A percentile compares a stretch with the other conserved stretches of the same genome.
These are phyloP conservation scores for Crotalus horridus DNA, from an alignment of 2,113 vertebrate species.

Conservation along the genomic window DNA sequence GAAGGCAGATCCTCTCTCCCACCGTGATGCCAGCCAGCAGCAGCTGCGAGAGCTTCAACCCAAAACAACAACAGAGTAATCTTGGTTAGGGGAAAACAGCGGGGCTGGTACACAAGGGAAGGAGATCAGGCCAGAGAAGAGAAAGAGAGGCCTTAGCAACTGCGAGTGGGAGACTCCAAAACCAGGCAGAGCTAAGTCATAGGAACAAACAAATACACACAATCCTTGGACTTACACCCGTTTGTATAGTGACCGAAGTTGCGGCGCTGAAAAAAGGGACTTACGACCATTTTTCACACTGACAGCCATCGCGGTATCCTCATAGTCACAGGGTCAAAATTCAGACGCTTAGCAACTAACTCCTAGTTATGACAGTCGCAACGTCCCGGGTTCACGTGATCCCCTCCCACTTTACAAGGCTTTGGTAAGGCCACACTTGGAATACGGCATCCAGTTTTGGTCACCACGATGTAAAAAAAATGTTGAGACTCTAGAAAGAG, in stretches of 20 bases:
- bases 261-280: neutral
- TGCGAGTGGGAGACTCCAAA: accelerated
- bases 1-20: neutral
- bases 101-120: neutral
- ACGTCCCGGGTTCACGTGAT: too few species aligned
- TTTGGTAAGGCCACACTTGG: too few species aligned
- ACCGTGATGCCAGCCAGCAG: neutral
- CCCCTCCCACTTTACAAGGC: too few species aligned
- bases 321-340: neutral
- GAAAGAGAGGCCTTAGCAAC: neutral
- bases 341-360: too few species aligned
- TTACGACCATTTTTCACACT: neutral
- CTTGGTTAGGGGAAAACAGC: neutral
- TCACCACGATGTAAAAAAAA: too few species aligned
- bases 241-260: neutral
- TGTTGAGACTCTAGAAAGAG: too few species aligned
- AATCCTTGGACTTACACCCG: accelerated
- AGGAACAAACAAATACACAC: neutral
- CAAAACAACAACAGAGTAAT: conserved; percentile 22
- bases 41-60: neutral
- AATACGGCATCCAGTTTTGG: too few species aligned
- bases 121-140: neutral
- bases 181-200: neutral
- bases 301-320: neutral
- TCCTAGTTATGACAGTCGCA: too few species aligned